Base-by-base conservation (phyloP, 1,140 invertebrate genomes). In the Neodiprion fabricii region DNA sequence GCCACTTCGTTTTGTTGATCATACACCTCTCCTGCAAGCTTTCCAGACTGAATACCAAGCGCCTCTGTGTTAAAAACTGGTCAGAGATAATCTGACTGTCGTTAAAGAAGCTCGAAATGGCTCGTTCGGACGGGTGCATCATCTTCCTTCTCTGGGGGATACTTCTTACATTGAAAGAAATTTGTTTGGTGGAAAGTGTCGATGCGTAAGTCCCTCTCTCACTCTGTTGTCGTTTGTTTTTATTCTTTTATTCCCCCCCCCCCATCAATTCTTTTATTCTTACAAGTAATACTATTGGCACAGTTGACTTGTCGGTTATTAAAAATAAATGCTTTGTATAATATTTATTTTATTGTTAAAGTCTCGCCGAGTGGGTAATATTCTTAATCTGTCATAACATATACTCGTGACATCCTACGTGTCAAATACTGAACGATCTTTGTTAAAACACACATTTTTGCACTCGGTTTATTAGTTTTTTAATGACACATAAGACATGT, bases 1-100 rank as follows among this genome's bases (percentile, higher is more conserved):
- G 82, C 75, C 71, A 79, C 28, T 40, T 40, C 78, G 79, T 81
- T 84, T 82, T 79, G 78, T 78, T 77, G 75, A 74, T 47, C 74
- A 78, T 75, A 61, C 80, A 81, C 75, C 69, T 80, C 82, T 75
- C 77, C 79, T 75, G 75, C 71, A 77, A 82, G 84, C 84, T 84
- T 84, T 74, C 77, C 78, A 70, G 77, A 78, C 61, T 74, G 75
- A 74, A 40, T 65, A 67, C 70, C 61, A 50, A 61, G 11, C 53
- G 53, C 53, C 28, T 61, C n/a, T 61, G 53, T 61, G 53, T 61
- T 12, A 14, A 61, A 61, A 61, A 61, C 7, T 17, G n/a, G 53
- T 61, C 53, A 61, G 53, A 61, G n/a, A 61, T 61, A 61, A 61
- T 61, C 53, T 61, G 53, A 61, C 53, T 61, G 53, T 17, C 53